Evolutionary conservation across 2,797 vertebrate species (phyloP), one percentile per base, ranked within the genome.

Genomic region (Parauchenoglanis punctatus): DNA sequence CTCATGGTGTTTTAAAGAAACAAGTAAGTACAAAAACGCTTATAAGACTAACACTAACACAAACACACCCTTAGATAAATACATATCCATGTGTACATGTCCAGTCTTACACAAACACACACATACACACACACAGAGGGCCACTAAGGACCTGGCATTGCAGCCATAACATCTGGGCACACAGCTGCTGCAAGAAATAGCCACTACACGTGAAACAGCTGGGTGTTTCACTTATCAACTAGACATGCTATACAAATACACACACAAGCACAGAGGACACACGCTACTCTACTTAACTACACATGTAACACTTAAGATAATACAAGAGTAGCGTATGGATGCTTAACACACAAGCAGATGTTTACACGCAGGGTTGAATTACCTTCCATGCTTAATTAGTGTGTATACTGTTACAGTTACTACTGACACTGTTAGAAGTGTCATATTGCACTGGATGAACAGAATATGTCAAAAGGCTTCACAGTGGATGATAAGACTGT

Each of bases 161-260:
- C n/a, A 78, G 75, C 68, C 54, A 73, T 65, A 90, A 87, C 90
- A 91, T 87, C 91, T 88, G 87, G 87, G 89, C 63, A 61, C 40
- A 83, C 89, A 87, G 87, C 89, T 92, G 89, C 11, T 80, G 40
- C 2, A 46, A 70, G 40, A 44, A 84, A 46, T 68, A 18, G 25
- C 82, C 81, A 78, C 77, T 85, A 83, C 81, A 88, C 84, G 83
- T 84, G 83, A 78, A 89, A 86, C 83, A 87, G 84, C 72, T 85
- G 73, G 85, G 52, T 83, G 65, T 81, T 61, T 61, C 20, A n/a
- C 49, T 81, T 89, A 83, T 87, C 67, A 87, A 87, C 68, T 84
- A 49, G 77, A 73, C 49, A 68, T 81, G 56, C 18, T 7, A 3
- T 3, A 61, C 10, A 81, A 20, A 61, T 13, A 61, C 10, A 13